phyloP scores from a whole-genome alignment of 2,888 invertebrate species.

The Caenorhabditis panamensis region DNA sequence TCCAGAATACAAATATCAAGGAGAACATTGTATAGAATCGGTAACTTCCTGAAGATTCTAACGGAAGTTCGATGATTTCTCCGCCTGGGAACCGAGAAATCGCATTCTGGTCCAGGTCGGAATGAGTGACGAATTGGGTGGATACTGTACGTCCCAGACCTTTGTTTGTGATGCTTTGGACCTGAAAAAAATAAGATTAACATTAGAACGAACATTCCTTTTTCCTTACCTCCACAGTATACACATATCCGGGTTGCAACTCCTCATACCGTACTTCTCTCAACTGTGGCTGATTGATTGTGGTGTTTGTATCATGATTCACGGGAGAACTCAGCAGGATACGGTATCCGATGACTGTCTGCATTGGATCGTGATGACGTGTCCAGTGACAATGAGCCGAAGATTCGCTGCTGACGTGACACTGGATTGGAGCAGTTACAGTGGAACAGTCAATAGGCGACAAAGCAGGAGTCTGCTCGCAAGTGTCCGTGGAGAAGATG shows the following conservation, averaged over 20 bases:
- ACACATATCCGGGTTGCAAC: conserved; percentile 62
- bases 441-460: conserved; percentile 65
- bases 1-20: neutral
- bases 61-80: conserved; percentile 69
- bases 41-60: conserved; percentile 48
- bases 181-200: conserved; percentile 63
- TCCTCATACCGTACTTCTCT: conserved; percentile 63
- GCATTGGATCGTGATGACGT: conserved; percentile 57
- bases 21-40: neutral
- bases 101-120: conserved; percentile 55
- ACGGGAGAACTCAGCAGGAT: conserved; percentile 64
- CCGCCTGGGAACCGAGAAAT: conserved; percentile 68
- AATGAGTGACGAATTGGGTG: conserved; percentile 65
- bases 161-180: conserved; percentile 68
- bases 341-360: conserved; percentile 67
- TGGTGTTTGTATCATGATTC: conserved; percentile 63
- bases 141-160: conserved; percentile 61
- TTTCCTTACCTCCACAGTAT: conserved; percentile 68
- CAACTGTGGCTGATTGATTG: conserved; percentile 69
- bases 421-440: conserved; percentile 62
- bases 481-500: conserved; percentile 69
- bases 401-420: conserved; percentile 54
- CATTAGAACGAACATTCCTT: no score
- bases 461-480: conserved; percentile 66
- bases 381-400: conserved; percentile 63